phyloP scores from a whole-genome alignment of 2,113 vertebrate genomes.

The Seriola aureovittata region DNA sequence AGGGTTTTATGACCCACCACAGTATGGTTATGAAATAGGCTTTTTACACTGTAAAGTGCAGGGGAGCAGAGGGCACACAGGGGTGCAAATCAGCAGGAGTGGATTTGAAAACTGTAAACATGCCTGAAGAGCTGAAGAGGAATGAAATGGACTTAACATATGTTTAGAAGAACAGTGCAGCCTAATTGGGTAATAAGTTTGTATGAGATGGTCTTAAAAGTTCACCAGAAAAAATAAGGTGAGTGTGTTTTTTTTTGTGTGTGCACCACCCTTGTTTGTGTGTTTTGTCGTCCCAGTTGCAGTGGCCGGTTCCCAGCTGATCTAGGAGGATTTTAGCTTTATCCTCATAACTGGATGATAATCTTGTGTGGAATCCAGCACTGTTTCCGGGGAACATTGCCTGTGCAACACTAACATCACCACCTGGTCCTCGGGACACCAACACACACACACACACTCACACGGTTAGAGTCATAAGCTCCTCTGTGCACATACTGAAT shows the following conservation, averaged over 20 bases:
- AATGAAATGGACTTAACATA: constrained; percentile 29
- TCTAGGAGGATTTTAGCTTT: constrained; percentile 69
- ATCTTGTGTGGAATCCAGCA: constrained; percentile 77
- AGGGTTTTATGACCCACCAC: constrained; percentile 53
- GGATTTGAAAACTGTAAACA: constrained; percentile 40
- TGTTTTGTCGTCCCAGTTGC: constrained; percentile 29
- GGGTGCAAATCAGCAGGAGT: neutral
- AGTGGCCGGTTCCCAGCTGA: constrained; percentile 42
- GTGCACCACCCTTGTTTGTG: constrained; percentile 26
- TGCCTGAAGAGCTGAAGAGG: constrained; percentile 11
- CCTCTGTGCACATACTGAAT: constrained; percentile 38
- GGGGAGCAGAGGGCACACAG: constrained; percentile 27
- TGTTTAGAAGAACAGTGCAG: constrained; percentile 21
- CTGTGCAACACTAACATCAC: constrained; percentile 34
- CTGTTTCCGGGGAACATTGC: constrained; percentile 35
- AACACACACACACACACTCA: neutral
- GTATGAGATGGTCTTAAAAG: constrained; percentile 22
- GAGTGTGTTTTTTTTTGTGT: constrained; percentile 8
- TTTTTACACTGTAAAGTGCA: constrained; percentile 29
- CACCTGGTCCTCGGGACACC: constrained; percentile 50
- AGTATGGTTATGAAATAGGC: constrained; percentile 50
- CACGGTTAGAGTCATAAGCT: constrained; percentile 50
- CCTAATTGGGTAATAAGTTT: constrained; percentile 44
- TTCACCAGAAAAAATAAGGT: constrained; percentile 11
- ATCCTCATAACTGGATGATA: constrained; percentile 72